These are phyloP conservation scores for Trachops cirrhosus DNA, from an alignment of 2,797 vertebrate genomes.

Conservation along the genomic window DNA sequence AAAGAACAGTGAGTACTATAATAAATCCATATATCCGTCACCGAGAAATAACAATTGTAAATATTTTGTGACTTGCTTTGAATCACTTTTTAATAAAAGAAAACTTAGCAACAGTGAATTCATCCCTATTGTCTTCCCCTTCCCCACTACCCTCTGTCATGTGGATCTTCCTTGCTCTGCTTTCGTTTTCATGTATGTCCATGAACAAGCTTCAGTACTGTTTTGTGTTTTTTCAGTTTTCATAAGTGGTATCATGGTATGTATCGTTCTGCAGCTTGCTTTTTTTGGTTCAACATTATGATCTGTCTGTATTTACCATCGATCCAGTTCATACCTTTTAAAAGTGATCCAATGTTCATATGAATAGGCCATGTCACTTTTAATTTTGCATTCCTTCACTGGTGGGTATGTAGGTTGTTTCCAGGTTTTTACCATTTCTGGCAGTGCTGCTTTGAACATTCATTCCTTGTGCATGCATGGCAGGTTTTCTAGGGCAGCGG, in stretches of 20 bases:
- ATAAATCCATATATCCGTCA: neutral
- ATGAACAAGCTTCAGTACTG: neutral
- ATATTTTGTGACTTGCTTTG: conserved; percentile 43
- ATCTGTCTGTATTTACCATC: neutral
- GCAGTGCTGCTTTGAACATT: neutral
- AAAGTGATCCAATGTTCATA: neutral
- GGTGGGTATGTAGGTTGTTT: neutral
- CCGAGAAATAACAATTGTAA: neutral
- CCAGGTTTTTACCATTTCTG: neutral
- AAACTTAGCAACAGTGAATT: neutral
- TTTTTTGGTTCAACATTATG: neutral
- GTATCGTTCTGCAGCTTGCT: neutral
- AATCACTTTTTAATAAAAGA: conserved; percentile 23
- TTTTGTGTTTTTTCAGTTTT: conserved; percentile 32
- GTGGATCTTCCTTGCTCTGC: neutral
- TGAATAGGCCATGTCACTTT: neutral
- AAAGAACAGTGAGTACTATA: neutral
- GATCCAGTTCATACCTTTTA: neutral
- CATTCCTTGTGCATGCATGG: neutral
- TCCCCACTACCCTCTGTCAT: neutral
- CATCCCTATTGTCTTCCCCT: conserved; percentile 41
- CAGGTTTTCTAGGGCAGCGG: neutral
- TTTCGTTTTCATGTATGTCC: neutral
- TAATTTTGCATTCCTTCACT: neutral
- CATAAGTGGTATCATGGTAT: neutral